A percentile compares a stretch with the other conserved stretches of the same genome.
Conservation (phyloP, 2,797 vertebrate genomes). For the Xiphophorus birchmanni region DNA sequence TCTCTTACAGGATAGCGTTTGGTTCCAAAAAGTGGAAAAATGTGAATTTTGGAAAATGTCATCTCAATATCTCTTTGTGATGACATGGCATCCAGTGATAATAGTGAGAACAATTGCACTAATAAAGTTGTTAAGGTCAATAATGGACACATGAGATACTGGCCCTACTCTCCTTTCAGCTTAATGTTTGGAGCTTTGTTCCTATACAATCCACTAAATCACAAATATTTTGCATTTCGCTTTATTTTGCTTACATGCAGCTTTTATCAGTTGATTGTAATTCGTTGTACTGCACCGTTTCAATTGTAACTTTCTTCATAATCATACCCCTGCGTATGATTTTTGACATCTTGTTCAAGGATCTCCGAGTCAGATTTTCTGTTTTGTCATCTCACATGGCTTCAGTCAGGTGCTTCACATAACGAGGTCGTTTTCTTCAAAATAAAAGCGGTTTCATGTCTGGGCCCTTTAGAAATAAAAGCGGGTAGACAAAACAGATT, state of each 20-base stretch:
- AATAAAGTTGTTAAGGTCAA: not conserved
- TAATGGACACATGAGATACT: not conserved
- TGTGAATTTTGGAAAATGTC: no score
- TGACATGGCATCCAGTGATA: no score
- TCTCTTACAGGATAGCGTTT: no score
- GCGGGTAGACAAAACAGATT: not conserved
- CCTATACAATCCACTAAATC: not conserved
- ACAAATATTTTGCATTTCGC: not conserved
- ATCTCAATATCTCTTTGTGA: no score
- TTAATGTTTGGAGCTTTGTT: not conserved
- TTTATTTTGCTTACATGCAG: not conserved
- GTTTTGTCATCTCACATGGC: slow-evolving; percentile 15
- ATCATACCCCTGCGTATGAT: not conserved
- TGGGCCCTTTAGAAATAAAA: not conserved
- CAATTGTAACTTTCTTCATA: no score
- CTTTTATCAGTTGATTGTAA: not conserved
- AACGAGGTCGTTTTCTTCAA: not conserved
- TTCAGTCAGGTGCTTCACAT: slow-evolving; percentile 45
- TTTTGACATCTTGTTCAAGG: not conserved
- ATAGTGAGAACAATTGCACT: not conserved
- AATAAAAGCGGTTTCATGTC: slow-evolving; percentile 33
- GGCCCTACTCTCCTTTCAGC: not conserved
- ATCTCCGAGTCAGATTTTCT: not conserved
- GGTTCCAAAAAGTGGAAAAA: no score
- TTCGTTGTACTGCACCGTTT: not conserved